Base-by-base conservation (phyloP, 2,888 invertebrate species). In the Anagyrus pseudococci region DNA sequence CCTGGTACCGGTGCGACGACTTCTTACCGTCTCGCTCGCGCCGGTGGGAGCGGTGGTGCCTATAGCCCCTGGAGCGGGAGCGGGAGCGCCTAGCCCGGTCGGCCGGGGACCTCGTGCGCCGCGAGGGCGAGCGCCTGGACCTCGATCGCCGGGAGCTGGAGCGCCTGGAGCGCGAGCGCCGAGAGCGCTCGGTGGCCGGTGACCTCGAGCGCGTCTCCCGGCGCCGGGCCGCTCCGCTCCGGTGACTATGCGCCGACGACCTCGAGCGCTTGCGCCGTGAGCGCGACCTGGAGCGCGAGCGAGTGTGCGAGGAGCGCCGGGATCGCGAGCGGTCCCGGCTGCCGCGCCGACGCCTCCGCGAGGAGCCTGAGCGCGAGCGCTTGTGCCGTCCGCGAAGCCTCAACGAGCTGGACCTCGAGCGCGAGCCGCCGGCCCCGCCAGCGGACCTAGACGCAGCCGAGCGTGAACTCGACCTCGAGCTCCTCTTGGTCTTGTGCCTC, bases 21-120 rank as follows among this genome's bases (percentile, higher is more conserved):
- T 77, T 80, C 77, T 79, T 80, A 77, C 77, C 77, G 69, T 79
- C 79, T 68, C 80, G 77, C 71, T 78, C 77, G 67, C 72, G 75
- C 19, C 58, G 23, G 8, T 17, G 19, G 22, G 22, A 22, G 10
- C 22, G 8, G 44, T 20, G 44, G 19, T 4, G 17, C 58, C 72
- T 73, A 26, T 69, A 72, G 58, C 66, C 72, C 49, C 72, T 71
- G 17, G 75, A 60, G 55, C 72, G 73, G 26, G 77, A 77, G 26
- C 73, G 71, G n/a, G 79, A 78, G 41, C 79, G 71, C 47, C 48
- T 55, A 23, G 50, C 10, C 8, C 68, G 70, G 54, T 71, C 69
- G 4, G 58, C 49, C 3, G 73, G n/a, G n/a, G n/a, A n/a, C n/a
- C n/a, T n/a, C n/a, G n/a, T n/a, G n/a, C n/a, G n/a, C n/a, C n/a